Evolutionary conservation across 2,888 invertebrate genomes (phyloP), one percentile per base, ranked within the genome.

Genomic region (Sphaerophoria taeniata): DNA sequence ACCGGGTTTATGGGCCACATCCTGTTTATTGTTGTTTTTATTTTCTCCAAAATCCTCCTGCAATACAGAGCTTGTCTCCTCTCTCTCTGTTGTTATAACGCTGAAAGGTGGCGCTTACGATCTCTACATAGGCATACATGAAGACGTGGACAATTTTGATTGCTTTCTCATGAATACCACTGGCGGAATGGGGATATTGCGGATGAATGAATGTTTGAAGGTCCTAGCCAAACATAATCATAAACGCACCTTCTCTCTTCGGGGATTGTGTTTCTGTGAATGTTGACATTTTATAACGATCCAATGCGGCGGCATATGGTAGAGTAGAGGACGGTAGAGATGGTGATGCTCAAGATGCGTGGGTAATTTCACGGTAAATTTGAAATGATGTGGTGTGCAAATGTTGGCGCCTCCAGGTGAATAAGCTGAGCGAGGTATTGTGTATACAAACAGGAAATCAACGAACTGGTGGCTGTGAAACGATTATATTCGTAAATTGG

Each of bases 341-440:
- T 43, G 4, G 39, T 51, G 56, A 76, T 71, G 60, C 79, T 71
- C 67, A 56, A 79, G 75, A 47, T 84, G 84, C 75, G 72, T 79
- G 79, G 75, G 79, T 84, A 79, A 84, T 84, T 84, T 84, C 84
- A 84, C 84, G 69, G 79, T 84, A 84, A 84, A 84, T 84, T 84
- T 84, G 31, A 63, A 49, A 69, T 76, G 79, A 84, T 79, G 75
- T 75, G 79, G 84, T 84, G 79, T 72, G 72, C 84, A 84, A 84
- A 84, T 72, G 72, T 67, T 36, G 75, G 84, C 79, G 84, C 79
- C 84, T 79, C 75, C 84, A 84, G 84, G 79, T 84, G 79, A 72
- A 76, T 70, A 79, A 84, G 72, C 84, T 79, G 84, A 67, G 75
- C 75, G 24, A 24, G 24, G 24, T 24, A 24, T 24, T 24, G 24